phyloP scores from a whole-genome alignment of 2,888 invertebrate genomes.

The Chrysotoxum bicinctum region DNA sequence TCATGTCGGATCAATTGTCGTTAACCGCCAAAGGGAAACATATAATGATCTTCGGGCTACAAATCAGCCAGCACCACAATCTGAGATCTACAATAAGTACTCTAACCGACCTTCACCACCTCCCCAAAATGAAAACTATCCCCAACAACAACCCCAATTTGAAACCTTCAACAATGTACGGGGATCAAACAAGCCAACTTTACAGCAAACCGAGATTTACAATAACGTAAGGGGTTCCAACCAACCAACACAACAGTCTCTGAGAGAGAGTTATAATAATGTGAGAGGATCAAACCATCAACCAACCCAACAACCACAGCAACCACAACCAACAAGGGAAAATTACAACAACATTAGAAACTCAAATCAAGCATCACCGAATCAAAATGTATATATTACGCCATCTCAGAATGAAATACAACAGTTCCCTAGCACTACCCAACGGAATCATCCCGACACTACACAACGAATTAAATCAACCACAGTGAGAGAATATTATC shows the following conservation, averaged over 20 bases:
- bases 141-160: conserved; percentile 24
- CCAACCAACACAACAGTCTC: background rate
- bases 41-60: conserved; percentile 37
- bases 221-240: background rate
- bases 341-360: conserved; percentile 28
- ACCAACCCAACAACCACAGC: conserved; percentile 18
- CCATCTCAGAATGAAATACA: conserved; percentile 72
- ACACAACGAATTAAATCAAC: conserved; percentile 69
- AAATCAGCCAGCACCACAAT: conserved; percentile 34
- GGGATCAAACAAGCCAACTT: background rate
- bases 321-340: conserved; percentile 20
- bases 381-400: conserved; percentile 74
- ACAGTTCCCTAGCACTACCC: conserved; percentile 61
- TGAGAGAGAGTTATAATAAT: conserved; percentile 22
- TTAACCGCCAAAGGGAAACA: conserved; percentile 82
- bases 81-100: conserved; percentile 4
- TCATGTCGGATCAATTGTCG: conserved; percentile 92
- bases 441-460: conserved; percentile 34
- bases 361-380: conserved; percentile 26
- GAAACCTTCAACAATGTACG: background rate
- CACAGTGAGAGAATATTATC: conserved; percentile 74
- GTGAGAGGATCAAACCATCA: conserved; percentile 41
- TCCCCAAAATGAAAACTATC: conserved; percentile 44
- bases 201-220: conserved; percentile 24
- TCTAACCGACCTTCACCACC: conserved; percentile 42